Percentiles rank a stretch among this genome's conserved stretches.
These are phyloP conservation scores for Synaphobranchus kaupii DNA, from an alignment of 2,797 vertebrate species.

Conservation along the genomic window DNA sequence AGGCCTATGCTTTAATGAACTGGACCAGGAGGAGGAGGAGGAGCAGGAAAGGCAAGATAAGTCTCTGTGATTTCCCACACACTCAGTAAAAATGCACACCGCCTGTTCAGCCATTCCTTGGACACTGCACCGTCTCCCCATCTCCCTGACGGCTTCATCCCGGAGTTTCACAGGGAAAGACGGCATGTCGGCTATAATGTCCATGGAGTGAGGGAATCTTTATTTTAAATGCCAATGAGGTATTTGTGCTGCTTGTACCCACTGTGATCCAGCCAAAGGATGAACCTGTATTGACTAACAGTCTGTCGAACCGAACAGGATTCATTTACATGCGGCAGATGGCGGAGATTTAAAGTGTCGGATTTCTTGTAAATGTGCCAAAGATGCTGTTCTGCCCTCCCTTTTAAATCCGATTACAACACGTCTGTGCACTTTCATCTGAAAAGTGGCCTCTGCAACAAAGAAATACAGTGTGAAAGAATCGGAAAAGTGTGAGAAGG, in stretches of 20 bases:
- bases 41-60: neutral
- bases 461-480: neutral
- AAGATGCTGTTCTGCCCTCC: slow-evolving; percentile 28
- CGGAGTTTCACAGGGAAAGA: neutral
- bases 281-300: slow-evolving; percentile 33
- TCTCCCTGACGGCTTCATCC: neutral
- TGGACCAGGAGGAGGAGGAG: neutral
- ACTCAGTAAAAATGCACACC: neutral
- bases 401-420: slow-evolving; percentile 36
- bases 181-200: neutral
- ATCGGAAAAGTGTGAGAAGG: neutral
- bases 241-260: neutral
- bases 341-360: slow-evolving; percentile 42
- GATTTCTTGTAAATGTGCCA: slow-evolving; percentile 40
- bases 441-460: neutral
- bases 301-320: slow-evolving; percentile 33
- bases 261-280: neutral
- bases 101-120: neutral
- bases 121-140: neutral
- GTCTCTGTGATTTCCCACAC: slow-evolving; percentile 39
- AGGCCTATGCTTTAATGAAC: slow-evolving; percentile 4
- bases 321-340: slow-evolving; percentile 46
- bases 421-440: slow-evolving; percentile 2
- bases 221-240: neutral
- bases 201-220: neutral